Conservation (phyloP, 1,140 invertebrate genomes). For the Papilio xuthus region DNA sequence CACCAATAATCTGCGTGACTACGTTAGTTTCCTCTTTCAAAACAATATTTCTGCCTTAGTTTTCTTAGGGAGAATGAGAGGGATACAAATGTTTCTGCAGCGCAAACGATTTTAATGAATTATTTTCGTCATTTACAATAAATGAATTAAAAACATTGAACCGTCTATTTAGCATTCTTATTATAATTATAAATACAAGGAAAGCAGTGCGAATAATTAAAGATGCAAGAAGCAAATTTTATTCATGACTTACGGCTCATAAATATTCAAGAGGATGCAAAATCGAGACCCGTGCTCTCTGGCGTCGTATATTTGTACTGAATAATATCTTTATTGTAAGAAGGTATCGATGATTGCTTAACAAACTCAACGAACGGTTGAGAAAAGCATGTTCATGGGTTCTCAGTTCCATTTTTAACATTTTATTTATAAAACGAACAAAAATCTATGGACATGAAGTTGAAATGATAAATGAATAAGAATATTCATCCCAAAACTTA, state of each 20-base stretch:
- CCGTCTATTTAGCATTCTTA: conserved; percentile 13
- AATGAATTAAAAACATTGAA: not conserved
- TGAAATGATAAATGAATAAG: no score
- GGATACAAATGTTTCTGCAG: no score
- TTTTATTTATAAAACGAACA: no score
- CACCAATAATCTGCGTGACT: no score
- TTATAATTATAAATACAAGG: conserved; percentile 13
- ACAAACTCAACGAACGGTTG: not conserved
- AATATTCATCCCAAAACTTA: no score
- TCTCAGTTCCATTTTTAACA: not conserved
- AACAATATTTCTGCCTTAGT: no score
- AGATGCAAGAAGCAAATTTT: conserved; percentile 22
- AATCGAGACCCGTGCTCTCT: not conserved
- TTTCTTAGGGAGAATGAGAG: no score
- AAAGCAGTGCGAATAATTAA: conserved; percentile 17
- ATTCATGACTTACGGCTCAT: conserved; percentile 15
- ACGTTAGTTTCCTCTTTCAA: no score
- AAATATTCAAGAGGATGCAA: conserved; percentile 5
- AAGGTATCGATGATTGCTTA: not conserved
- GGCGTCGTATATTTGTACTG: conserved; percentile 7
- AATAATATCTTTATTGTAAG: conserved; percentile 1
- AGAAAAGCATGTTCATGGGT: not conserved
- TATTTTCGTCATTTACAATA: not conserved
- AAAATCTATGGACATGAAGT: no score
- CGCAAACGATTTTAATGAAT: not conserved